Conservation (phyloP, 2,797 vertebrate genomes). For the Xerus rutilus region DNA sequence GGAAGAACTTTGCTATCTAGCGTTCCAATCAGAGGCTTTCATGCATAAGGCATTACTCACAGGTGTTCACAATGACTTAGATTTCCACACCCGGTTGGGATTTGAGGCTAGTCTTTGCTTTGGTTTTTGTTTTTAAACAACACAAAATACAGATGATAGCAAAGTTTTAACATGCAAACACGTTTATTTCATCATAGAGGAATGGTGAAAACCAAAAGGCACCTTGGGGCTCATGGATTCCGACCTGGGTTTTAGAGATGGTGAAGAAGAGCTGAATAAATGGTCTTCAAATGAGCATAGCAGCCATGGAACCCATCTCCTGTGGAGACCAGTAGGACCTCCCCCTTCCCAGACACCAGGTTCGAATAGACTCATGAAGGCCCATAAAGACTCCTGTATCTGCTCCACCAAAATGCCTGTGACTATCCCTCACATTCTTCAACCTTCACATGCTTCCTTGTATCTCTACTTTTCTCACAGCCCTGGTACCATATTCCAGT, state of each 20-base stretch:
- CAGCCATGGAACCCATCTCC: neutral
- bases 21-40: neutral
- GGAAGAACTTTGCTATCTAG: neutral
- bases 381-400: neutral
- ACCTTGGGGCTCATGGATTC: slow-evolving; percentile 37
- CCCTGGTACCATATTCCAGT: neutral
- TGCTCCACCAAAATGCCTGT: neutral
- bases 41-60: neutral
- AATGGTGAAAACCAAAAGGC: neutral
- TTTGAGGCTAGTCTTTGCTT: neutral
- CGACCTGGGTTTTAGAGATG: slow-evolving; percentile 77
- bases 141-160: neutral
- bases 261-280: slow-evolving; percentile 69
- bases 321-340: neutral
- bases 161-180: slow-evolving; percentile 8
- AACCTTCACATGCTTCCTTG: neutral
- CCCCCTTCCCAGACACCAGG: neutral
- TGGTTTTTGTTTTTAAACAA: slow-evolving; percentile 23
- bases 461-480: neutral
- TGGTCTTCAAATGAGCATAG: slow-evolving; percentile 83
- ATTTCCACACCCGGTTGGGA: neutral
- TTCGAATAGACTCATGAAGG: neutral
- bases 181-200: neutral
- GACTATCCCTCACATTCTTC: neutral
- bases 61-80: neutral